Evolutionary conservation across 2,113 vertebrate genomes (phyloP), one percentile per base, ranked within the genome.

Genomic region (Proterorhinus semilunaris): DNA sequence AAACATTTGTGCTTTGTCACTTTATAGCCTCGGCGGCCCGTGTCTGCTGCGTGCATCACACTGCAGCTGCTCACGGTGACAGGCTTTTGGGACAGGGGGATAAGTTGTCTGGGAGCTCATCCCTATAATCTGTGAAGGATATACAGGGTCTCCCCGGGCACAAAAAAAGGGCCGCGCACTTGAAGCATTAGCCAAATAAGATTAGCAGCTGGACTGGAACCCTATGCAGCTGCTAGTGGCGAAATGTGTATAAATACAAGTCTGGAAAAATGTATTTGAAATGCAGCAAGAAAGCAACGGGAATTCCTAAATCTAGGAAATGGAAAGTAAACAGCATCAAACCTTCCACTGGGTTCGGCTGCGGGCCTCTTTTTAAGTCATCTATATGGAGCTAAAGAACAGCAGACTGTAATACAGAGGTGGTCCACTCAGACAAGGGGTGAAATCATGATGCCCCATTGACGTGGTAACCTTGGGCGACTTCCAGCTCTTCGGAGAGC

Each of bases 391-490:
- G 78, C 47, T 6, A 57, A 74, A 54, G 72, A 55, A 27, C 63
- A 52, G 68, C 69, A 71, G 78, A 67, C 71, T 6, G 51, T 66
- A 66, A 53, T 36, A 21, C 53, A 69, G 70, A 86, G 72, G 86
- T 75, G 77, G 83, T 75, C 65, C 47, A 46, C 68, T 72, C 51
- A 70, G 81, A 83, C 68, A 75, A 63, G 78, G 75, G 70, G 79
- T 86, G 80, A 90, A 90, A 91, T 89, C 79, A 74, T 75, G 64
- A 81, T 58, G 69, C 68, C 81, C 81, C 88, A 86, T 87, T 87
- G 89, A 90, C 75, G 68, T 75, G 85, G 88, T 91, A 91, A 92
- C 90, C 88, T 90, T 91, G 89, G 89, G 88, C 69, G 44, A 74
- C 78, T 78, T 93, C 91, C 91, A 91, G 81, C 66, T 61, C 64